Conservation (phyloP, 2,888 invertebrate genomes). For the Patella ulyssiponensis region DNA sequence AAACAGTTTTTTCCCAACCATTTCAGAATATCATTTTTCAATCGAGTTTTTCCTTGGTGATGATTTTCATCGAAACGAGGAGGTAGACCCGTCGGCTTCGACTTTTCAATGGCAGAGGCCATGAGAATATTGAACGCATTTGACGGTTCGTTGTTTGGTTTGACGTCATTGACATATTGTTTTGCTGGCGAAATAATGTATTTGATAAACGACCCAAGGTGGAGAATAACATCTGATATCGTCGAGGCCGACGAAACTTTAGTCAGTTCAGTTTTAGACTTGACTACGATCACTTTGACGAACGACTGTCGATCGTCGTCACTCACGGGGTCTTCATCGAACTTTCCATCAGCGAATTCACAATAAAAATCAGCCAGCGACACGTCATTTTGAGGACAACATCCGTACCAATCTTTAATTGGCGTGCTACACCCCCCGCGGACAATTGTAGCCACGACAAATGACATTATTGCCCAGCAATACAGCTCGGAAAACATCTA, state of each 20-base stretch:
- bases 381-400: not conserved
- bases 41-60: not conserved
- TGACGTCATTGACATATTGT: no score
- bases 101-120: no score
- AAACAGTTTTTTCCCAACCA: not conserved
- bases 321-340: not conserved
- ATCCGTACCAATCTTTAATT: not conserved
- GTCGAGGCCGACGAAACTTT: not conserved
- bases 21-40: conserved; percentile 1
- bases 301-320: not conserved
- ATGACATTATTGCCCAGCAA: no score
- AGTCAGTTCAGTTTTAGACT: not conserved
- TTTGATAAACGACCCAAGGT: no score
- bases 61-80: no score
- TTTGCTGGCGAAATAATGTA: no score
- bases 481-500: no score
- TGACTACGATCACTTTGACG: not conserved
- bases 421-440: no score
- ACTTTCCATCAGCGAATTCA: not conserved
- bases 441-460: no score
- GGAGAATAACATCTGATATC: not conserved
- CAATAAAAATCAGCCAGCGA: conserved; percentile 3
- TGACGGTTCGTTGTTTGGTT: no score
- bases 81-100: no score
- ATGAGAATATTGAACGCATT: no score